Evolutionary conservation across 1,140 invertebrate species (phyloP).

Genomic region (Aphelenchoides avenae): DNA sequence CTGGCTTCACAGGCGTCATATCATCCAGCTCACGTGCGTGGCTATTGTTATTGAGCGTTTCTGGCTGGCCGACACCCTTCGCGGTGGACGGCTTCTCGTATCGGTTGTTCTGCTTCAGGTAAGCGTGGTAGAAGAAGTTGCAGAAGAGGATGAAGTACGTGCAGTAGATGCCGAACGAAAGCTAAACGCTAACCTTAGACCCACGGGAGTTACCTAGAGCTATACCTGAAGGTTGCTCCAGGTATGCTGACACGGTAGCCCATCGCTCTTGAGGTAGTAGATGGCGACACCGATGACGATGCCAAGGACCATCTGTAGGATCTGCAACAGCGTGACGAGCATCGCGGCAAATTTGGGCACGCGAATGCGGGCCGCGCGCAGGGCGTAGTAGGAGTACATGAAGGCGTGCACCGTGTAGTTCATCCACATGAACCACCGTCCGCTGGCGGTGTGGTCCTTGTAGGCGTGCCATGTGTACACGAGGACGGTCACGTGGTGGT

Average conservation of each 20-base stretch:
- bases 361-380: conserved; percentile 77
- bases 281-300: conserved; percentile 83
- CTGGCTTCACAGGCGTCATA: too few relatives aligned
- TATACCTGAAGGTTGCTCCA: conserved; percentile 83
- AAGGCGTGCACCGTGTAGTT: conserved; percentile 78
- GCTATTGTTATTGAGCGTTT: too few relatives aligned
- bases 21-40: too few relatives aligned
- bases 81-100: too few relatives aligned
- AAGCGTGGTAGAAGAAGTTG: conserved; percentile 64
- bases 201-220: too few relatives aligned
- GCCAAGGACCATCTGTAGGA: conserved; percentile 90
- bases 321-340: conserved; percentile 83
- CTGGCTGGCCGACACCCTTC: background rate
- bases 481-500: conserved; percentile 69
- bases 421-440: conserved; percentile 98
- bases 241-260: conserved; percentile 75
- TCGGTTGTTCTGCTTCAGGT: conserved; percentile 61
- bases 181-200: too few relatives aligned
- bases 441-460: conserved; percentile 87
- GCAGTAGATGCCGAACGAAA: conserved; percentile 90
- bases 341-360: conserved; percentile 79
- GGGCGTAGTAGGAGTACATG: conserved; percentile 84
- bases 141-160: conserved; percentile 64
- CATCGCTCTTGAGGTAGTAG: conserved; percentile 61
- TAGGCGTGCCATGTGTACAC: conserved; percentile 96